These are phyloP conservation scores for Ceratina japonica DNA, from an alignment of 1,140 invertebrate species.

Conservation along the genomic window DNA sequence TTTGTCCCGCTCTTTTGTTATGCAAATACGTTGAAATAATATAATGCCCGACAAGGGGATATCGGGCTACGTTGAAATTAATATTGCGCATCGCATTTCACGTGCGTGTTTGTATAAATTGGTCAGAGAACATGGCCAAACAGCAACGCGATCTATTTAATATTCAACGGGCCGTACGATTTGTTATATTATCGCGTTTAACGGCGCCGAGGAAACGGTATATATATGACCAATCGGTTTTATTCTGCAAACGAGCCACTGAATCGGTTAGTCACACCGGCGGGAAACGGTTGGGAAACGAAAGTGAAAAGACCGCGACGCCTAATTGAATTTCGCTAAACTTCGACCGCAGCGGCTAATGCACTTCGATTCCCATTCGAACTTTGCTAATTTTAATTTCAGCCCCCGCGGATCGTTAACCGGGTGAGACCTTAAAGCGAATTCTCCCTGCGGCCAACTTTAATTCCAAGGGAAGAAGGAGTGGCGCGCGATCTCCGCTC, in stretches of 20 bases:
- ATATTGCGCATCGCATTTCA: no score
- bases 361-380: background rate
- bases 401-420: background rate
- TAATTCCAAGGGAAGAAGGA: background rate
- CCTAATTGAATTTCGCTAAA: constrained; percentile 10
- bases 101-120: no score
- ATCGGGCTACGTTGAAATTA: no score
- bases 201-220: no score
- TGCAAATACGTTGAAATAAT: no score
- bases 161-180: no score
- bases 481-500: background rate
- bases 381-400: constrained; percentile 16
- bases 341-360: background rate
- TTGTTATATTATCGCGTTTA: no score
- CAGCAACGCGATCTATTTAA: no score
- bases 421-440: background rate
- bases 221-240: no score
- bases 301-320: background rate
- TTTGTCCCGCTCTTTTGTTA: no score
- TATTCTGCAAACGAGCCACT: background rate
- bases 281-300: background rate
- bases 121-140: no score
- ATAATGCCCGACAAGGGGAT: no score
- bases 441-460: background rate
- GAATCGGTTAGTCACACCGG: background rate